phyloP scores from a whole-genome alignment of 2,888 invertebrate genomes.

The Molanna angustata region DNA sequence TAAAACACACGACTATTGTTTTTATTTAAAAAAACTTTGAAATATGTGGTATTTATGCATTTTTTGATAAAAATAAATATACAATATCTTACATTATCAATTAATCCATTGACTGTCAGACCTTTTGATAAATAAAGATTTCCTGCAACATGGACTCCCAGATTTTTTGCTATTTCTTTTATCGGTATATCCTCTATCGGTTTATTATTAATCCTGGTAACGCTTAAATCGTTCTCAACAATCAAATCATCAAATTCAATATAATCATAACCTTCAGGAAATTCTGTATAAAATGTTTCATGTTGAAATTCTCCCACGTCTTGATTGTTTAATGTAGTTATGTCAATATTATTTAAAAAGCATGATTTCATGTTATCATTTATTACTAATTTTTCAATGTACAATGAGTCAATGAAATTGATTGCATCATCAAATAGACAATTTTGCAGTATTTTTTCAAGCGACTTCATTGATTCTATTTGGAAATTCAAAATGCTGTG shows the following conservation, averaged over 20 bases:
- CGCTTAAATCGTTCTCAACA: conserved; percentile 35
- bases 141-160: conserved; percentile 38
- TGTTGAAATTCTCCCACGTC: conserved; percentile 35
- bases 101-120: conserved; percentile 35
- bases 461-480: conserved; percentile 18
- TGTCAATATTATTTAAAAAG: conserved; percentile 35
- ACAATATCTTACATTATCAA: conserved; percentile 40
- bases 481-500: conserved; percentile 20
- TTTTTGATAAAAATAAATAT: too few relatives aligned
- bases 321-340: conserved; percentile 36
- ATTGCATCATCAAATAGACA: conserved; percentile 12
- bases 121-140: conserved; percentile 36
- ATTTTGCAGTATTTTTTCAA: conserved; percentile 21
- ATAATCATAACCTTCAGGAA: conserved; percentile 35
- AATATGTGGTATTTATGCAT: too few relatives aligned
- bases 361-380: conserved; percentile 13
- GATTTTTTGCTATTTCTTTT: conserved; percentile 33
- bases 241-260: conserved; percentile 37
- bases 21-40: too few relatives aligned
- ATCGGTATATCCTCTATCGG: conserved; percentile 32
- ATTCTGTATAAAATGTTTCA: conserved; percentile 36
- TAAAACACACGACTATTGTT: too few relatives aligned
- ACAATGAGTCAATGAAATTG: conserved; percentile 13
- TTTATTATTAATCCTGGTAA: conserved; percentile 38
- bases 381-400: conserved; percentile 25